These are phyloP conservation scores for Alosa sapidissima DNA, from an alignment of 2,797 vertebrate genomes.

Conservation along the genomic window DNA sequence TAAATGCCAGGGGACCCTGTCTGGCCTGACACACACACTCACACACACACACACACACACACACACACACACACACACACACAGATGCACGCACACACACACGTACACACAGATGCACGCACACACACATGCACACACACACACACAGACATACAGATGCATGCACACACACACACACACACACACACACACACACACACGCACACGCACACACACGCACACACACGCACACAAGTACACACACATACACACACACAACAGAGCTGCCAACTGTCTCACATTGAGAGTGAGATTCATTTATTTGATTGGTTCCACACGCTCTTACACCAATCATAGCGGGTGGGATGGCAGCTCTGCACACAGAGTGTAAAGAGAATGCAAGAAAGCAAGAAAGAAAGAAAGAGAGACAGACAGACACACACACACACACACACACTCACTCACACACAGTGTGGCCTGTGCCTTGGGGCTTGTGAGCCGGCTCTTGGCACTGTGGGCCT, in stretches of 20 bases:
- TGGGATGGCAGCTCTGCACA: background rate
- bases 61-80: conserved; percentile 18
- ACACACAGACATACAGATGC: background rate
- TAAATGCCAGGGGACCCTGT: background rate
- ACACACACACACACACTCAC: conserved; percentile 21
- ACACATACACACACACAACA: background rate
- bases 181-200: background rate
- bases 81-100: background rate
- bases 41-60: background rate
- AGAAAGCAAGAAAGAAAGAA: too few species aligned
- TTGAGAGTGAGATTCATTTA: too few species aligned
- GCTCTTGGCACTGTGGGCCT: background rate
- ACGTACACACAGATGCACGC: background rate
- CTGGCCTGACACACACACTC: background rate
- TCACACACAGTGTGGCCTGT: background rate
- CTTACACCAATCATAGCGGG: too few species aligned
- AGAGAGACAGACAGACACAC: background rate
- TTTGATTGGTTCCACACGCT: too few species aligned
- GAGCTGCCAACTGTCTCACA: too few species aligned
- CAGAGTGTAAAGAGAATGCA: background rate
- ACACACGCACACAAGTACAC: too few species aligned
- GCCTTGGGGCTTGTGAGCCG: background rate
- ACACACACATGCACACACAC: background rate
- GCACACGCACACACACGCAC: conserved; percentile 5
- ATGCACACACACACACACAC: too few species aligned